Conservation (phyloP, 2,888 invertebrate genomes). For the Cheilosia pagana region DNA sequence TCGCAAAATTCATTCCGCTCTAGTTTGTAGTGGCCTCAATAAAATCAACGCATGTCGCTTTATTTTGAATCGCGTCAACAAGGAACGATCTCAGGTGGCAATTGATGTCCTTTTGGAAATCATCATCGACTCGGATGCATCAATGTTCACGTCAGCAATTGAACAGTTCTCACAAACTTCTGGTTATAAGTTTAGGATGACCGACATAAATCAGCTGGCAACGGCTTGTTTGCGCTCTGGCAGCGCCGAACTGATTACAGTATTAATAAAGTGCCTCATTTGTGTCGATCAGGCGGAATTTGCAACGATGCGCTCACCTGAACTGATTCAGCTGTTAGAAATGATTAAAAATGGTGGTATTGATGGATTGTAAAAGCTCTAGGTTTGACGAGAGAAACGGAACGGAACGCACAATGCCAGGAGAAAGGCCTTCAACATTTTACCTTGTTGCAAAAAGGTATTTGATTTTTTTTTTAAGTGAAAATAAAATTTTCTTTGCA, state of each 20-base stretch:
- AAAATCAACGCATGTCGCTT: constrained; percentile 61
- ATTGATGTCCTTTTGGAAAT: constrained; percentile 76
- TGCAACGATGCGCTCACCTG: constrained; percentile 48
- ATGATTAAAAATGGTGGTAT: constrained; percentile 45
- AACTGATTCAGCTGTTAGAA: constrained; percentile 58
- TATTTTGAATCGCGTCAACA: constrained; percentile 36
- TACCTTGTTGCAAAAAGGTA: constrained; percentile 60
- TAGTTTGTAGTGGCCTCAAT: constrained; percentile 36
- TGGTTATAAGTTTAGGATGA: constrained; percentile 75
- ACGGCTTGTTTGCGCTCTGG: constrained; percentile 55
- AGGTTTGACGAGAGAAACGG: constrained; percentile 4
- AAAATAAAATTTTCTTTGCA: background rate
- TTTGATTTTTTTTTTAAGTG: constrained; percentile 2
- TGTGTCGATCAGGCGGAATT: constrained; percentile 60
- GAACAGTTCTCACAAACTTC: constrained; percentile 72
- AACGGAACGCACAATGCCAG: too few species aligned
- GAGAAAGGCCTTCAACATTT: background rate
- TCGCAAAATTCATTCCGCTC: constrained; percentile 29
- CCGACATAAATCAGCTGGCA: constrained; percentile 53
- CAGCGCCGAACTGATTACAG: constrained; percentile 49
- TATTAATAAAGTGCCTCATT: constrained; percentile 59
- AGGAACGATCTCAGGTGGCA: constrained; percentile 24
- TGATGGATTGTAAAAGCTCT: constrained; percentile 34
- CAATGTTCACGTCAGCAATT: constrained; percentile 76
- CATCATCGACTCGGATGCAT: constrained; percentile 77